Evolutionary conservation across 2,888 invertebrate species (phyloP).

Genomic region (Oscheius sp.): DNA sequence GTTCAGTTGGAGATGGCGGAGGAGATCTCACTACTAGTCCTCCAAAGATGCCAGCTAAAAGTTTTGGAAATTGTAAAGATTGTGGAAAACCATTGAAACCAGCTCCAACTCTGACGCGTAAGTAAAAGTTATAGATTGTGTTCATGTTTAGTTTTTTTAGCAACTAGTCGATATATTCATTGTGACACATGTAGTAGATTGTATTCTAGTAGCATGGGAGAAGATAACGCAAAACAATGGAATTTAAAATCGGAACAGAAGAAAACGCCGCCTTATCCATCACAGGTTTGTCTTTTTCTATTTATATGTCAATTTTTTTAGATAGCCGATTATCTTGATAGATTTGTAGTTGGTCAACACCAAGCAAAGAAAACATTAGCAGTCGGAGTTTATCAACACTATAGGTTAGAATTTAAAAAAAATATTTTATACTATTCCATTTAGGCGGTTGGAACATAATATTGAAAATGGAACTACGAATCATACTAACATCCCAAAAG

Average conservation of each 20-base stretch:
- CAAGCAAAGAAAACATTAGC: slow-evolving; percentile 93
- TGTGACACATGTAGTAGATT: slow-evolving; percentile 68
- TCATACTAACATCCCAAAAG: slow-evolving; percentile 2
- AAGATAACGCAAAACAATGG: slow-evolving; percentile 45
- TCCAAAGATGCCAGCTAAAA: slow-evolving; percentile 48
- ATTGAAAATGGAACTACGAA: slow-evolving; percentile 57
- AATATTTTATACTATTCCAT: background rate
- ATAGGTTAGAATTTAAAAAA: slow-evolving; percentile 73
- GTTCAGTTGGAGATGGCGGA: slow-evolving; percentile 34
- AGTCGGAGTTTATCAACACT: slow-evolving; percentile 98
- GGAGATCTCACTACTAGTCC: slow-evolving; percentile 51
- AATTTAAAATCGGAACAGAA: slow-evolving; percentile 47
- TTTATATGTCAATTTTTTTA: slow-evolving; percentile 71
- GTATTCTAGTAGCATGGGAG: slow-evolving; percentile 55
- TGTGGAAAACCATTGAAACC: slow-evolving; percentile 67
- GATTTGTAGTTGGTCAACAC: slow-evolving; percentile 87
- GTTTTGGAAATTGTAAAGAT: slow-evolving; percentile 61
- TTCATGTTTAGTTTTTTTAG: slow-evolving; percentile 46
- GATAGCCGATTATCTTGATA: slow-evolving; percentile 95
- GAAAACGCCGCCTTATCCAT: slow-evolving; percentile 58
- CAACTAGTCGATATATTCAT: slow-evolving; percentile 62
- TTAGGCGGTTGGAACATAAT: slow-evolving; percentile 95
- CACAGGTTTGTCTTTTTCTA: slow-evolving; percentile 39
- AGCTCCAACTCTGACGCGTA: slow-evolving; percentile 61
- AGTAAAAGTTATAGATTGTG: slow-evolving; percentile 32